These are phyloP conservation scores for Calyptommatus sinebrachiatus DNA, from an alignment of 2,113 vertebrate species.

Conservation along the genomic window DNA sequence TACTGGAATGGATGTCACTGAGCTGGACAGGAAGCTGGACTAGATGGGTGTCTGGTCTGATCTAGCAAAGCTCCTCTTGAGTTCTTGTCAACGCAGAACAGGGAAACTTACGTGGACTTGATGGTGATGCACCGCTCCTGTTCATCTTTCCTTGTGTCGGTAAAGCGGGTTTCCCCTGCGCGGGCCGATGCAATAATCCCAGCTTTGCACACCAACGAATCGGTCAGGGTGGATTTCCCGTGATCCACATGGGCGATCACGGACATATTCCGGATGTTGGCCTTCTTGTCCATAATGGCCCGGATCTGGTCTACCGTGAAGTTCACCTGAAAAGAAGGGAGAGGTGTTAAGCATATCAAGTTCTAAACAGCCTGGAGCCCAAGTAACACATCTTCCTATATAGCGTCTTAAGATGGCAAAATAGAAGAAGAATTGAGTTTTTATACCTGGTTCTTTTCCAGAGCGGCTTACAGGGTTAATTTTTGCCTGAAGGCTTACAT, in stretches of 20 bases:
- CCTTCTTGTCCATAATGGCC: slow-evolving; percentile 98
- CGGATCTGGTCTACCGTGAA: slow-evolving; percentile 98
- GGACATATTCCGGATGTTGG: slow-evolving; percentile 98
- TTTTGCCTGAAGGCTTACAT: no score
- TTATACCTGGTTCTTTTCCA: no score
- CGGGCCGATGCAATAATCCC: slow-evolving; percentile 92
- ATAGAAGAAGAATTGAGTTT: no score
- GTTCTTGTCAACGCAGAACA: background rate
- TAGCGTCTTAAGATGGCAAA: no score
- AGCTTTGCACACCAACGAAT: slow-evolving; percentile 96
- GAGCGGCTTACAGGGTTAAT: no score
- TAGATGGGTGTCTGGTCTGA: no score
- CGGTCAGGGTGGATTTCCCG: slow-evolving; percentile 92
- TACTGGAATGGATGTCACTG: no score
- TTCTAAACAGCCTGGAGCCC: no score
- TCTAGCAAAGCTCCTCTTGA: no score
- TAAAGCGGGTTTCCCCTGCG: slow-evolving; percentile 93
- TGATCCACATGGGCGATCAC: slow-evolving; percentile 97
- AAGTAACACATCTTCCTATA: no score
- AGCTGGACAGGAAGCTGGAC: no score
- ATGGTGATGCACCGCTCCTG: slow-evolving; percentile 97
- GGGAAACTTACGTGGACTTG: slow-evolving; percentile 88
- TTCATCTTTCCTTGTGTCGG: slow-evolving; percentile 93
- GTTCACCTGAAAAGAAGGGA: slow-evolving; percentile 78
- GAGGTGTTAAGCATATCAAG: rapidly evolving